phyloP scores from a whole-genome alignment of 2,113 vertebrate genomes.

The Colaptes auratus region DNA sequence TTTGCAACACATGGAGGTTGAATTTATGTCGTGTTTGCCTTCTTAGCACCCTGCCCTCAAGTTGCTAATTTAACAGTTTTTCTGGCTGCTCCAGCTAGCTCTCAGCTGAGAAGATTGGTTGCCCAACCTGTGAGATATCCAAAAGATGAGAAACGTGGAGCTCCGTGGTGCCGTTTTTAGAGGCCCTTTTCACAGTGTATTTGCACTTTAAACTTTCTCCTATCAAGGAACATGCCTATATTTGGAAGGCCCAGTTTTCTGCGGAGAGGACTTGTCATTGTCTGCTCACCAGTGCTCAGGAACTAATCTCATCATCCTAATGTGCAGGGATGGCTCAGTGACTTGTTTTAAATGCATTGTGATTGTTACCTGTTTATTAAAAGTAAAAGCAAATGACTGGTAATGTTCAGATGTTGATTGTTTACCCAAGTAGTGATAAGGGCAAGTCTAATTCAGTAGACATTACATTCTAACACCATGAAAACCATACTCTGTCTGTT shows the following conservation, averaged over 20 bases:
- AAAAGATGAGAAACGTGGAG: background rate
- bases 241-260: constrained; percentile 26
- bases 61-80: constrained; percentile 34
- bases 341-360: constrained; percentile 40
- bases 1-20: constrained; percentile 14
- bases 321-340: background rate
- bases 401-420: constrained; percentile 17
- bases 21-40: constrained; percentile 24
- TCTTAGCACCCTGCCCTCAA: constrained; percentile 24
- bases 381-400: constrained; percentile 14
- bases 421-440: constrained; percentile 11
- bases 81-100: constrained; percentile 12
- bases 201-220: constrained; percentile 17
- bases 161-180: background rate
- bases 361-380: constrained; percentile 25
- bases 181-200: constrained; percentile 11
- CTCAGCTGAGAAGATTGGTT: background rate
- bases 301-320: constrained; percentile 4
- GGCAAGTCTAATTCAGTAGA: constrained; percentile 15
- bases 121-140: constrained; percentile 24
- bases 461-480: background rate
- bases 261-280: constrained; percentile 21
- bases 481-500: constrained; percentile 7
- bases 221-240: background rate
- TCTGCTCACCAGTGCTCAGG: background rate